phyloP scores from a whole-genome alignment of 2,797 vertebrate genomes.

The Gambelia wislizenii region DNA sequence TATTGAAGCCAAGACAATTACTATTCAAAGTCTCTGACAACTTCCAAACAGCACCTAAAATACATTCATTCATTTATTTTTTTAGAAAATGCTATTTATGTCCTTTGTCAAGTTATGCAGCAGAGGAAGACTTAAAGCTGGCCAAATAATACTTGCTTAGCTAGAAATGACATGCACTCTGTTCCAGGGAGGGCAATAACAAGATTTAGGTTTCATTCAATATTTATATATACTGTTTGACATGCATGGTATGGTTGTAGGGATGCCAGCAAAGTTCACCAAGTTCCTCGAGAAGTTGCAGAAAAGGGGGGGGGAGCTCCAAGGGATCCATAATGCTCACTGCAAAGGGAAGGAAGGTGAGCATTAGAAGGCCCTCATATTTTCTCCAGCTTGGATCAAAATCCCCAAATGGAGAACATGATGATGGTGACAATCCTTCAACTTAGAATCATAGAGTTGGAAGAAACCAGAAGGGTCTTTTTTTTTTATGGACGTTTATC shows the following conservation, averaged over 20 bases:
- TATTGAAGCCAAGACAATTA: too few relatives aligned
- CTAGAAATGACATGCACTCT: not conserved
- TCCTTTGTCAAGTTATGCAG: not conserved
- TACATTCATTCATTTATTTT: not conserved
- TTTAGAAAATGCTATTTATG: not conserved
- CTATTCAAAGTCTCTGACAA: not conserved
- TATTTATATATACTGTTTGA: not conserved
- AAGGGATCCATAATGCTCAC: not conserved
- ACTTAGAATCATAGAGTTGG: too few relatives aligned
- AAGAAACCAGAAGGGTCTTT: too few relatives aligned
- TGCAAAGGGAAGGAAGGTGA: not conserved
- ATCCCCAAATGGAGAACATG: too few relatives aligned
- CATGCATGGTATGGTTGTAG: not conserved
- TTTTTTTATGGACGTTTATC: too few relatives aligned
- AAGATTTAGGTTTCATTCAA: not conserved
- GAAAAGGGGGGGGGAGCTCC: rapidly evolving
- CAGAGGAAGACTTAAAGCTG: not conserved
- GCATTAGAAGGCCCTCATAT: not conserved
- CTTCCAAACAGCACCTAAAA: not conserved
- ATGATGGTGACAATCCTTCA: too few relatives aligned
- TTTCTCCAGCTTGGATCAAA: not conserved
- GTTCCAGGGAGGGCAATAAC: not conserved
- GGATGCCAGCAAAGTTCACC: not conserved
- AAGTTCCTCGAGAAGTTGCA: not conserved
- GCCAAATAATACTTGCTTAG: not conserved